Conservation (phyloP, 2,113 vertebrate species). For the Tringa solitaria region DNA sequence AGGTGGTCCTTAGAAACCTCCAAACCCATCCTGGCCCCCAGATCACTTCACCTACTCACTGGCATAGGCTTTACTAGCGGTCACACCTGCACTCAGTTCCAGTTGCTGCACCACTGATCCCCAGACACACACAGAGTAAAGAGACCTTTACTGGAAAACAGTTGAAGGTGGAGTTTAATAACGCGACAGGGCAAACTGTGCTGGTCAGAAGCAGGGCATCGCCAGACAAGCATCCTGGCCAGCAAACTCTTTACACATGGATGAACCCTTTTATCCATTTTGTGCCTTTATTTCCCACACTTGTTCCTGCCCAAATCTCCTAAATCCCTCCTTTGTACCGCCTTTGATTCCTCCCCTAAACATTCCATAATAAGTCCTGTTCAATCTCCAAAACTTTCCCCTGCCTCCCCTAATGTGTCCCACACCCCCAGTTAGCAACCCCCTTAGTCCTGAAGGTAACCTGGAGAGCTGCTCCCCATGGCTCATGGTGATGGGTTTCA, state of each 20-base stretch:
- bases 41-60: neutral
- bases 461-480: neutral
- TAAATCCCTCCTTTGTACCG: neutral
- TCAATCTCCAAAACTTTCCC: neutral
- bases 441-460: too few relatives aligned
- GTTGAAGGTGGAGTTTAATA: neutral
- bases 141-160: neutral
- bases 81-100: accelerated
- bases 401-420: neutral
- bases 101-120: neutral
- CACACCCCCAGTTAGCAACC: neutral
- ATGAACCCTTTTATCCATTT: neutral
- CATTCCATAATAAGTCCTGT: neutral
- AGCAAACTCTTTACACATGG: neutral
- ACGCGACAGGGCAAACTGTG: neutral
- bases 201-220: neutral
- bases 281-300: neutral
- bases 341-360: neutral
- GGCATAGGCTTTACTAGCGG: neutral
- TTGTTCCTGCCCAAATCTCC: neutral
- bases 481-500: neutral
- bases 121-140: neutral
- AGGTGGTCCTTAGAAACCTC: neutral
- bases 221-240: neutral
- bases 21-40: neutral